A percentile compares a stretch with the other conserved stretches of the same genome.
Evolutionary conservation across 23 tunicate genomes (phyloP).

Genomic region (Trididemnum clinides): DNA sequence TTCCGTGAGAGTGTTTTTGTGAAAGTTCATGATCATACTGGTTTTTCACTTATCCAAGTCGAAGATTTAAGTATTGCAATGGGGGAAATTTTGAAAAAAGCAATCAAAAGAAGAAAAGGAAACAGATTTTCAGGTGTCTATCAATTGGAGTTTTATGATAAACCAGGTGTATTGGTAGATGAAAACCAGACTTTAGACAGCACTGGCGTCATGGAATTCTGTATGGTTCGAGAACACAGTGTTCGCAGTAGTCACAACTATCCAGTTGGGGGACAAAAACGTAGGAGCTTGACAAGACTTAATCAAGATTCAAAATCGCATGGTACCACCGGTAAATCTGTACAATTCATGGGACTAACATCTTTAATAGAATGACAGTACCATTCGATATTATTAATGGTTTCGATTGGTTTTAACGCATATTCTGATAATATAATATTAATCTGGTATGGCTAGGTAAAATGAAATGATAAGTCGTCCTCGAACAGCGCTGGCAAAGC

Average conservation of each 20-base stretch:
- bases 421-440: no score
- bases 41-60: constrained; percentile 71
- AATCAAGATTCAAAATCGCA: no score
- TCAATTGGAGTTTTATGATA: constrained; percentile 66
- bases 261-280: neutral
- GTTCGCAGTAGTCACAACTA: constrained; percentile 41
- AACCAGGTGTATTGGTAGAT: constrained; percentile 64
- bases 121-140: constrained; percentile 56
- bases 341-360: no score
- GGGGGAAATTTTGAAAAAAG: constrained; percentile 78
- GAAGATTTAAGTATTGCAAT: constrained; percentile 66
- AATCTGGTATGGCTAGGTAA: no score
- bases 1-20: constrained; percentile 76
- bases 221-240: constrained; percentile 84
- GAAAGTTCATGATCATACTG: constrained; percentile 66
- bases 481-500: no score
- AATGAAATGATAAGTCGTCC: no score
- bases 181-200: constrained; percentile 84
- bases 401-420: no score
- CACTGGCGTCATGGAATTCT: constrained; percentile 87
- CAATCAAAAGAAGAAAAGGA: constrained; percentile 70
- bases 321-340: no score
- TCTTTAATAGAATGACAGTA: no score
- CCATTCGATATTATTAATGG: no score
- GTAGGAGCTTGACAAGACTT: no score